Percentiles rank a stretch among this genome's conserved stretches.
These are phyloP conservation scores for Amphiura filiformis DNA, from an alignment of 35 echinoderm and acorn worm genomes.

Conservation along the genomic window DNA sequence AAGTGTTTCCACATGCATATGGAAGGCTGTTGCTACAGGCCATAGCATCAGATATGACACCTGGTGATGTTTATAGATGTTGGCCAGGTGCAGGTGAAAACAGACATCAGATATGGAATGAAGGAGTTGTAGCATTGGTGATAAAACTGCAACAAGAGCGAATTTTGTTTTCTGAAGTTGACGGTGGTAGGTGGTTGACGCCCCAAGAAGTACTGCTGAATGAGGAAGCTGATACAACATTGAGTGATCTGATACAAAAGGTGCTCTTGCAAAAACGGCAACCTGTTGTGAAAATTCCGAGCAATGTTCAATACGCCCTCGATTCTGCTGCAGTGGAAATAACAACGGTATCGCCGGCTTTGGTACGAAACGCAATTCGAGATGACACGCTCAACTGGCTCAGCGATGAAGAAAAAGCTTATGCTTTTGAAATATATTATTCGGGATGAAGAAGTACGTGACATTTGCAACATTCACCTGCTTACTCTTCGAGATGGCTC, in stretches of 20 bases:
- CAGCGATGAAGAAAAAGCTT: constrained; percentile 29
- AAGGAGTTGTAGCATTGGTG: neutral
- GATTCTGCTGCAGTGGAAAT: neutral
- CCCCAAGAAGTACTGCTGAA: constrained; percentile 18
- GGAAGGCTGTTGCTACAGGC: neutral
- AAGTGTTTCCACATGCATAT: constrained; percentile 60
- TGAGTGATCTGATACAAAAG: constrained; percentile 10
- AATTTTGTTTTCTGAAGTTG: constrained; percentile 24
- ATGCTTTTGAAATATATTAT: constrained; percentile 45
- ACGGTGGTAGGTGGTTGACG: constrained; percentile 25
- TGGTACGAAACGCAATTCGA: constrained; percentile 22
- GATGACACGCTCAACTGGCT: constrained; percentile 19
- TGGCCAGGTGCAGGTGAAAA: constrained; percentile 31
- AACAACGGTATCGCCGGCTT: constrained; percentile 12
- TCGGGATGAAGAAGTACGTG: neutral
- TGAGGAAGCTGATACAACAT: constrained; percentile 24
- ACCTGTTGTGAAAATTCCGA: constrained; percentile 14
- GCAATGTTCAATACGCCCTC: constrained; percentile 17
- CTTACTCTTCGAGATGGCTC: constrained; percentile 49
- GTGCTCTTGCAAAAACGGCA: constrained; percentile 1
- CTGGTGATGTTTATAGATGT: constrained; percentile 45
- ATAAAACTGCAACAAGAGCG: neutral
- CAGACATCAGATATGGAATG: constrained; percentile 17
- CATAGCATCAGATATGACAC: neutral
- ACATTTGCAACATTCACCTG: constrained; percentile 19